Conservation (phyloP, 2,888 invertebrate genomes). For the Julus scanicus region DNA sequence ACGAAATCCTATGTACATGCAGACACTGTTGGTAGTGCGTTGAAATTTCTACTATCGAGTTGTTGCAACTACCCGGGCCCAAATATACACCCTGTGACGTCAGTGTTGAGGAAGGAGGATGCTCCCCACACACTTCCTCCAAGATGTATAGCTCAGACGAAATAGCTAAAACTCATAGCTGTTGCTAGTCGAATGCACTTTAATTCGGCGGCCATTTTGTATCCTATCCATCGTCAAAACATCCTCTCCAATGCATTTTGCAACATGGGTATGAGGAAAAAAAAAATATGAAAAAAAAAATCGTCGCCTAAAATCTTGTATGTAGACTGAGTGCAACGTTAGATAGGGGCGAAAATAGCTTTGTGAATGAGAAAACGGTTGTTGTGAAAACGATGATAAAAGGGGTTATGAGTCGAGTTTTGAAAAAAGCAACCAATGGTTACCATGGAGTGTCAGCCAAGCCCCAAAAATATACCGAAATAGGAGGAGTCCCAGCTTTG, state of each 20-base stretch:
- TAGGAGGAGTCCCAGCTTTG: not conserved
- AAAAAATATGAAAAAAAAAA: not conserved
- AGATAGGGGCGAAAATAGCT: conserved; percentile 3
- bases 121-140: conserved; percentile 43
- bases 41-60: not conserved
- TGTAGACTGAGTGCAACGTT: not conserved
- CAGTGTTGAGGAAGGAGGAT: conserved; percentile 31
- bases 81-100: conserved; percentile 40
- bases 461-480: not conserved
- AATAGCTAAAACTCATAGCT: not conserved
- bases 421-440: not conserved
- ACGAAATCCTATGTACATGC: no score
- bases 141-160: conserved; percentile 15
- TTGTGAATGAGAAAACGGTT: conserved; percentile 20
- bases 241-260: conserved; percentile 15
- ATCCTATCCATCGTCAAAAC: conserved; percentile 40
- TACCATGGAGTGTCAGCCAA: conserved; percentile 25
- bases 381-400: conserved; percentile 40
- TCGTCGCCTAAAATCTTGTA: not conserved
- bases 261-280: not conserved
- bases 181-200: conserved; percentile 8
- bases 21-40: not conserved
- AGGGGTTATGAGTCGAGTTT: conserved; percentile 2
- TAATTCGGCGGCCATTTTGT: not conserved
- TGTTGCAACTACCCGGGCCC: not conserved